Evolutionary conservation across 2,113 vertebrate genomes (phyloP), one percentile per base, ranked within the genome.

Genomic region (Charina bottae): DNA sequence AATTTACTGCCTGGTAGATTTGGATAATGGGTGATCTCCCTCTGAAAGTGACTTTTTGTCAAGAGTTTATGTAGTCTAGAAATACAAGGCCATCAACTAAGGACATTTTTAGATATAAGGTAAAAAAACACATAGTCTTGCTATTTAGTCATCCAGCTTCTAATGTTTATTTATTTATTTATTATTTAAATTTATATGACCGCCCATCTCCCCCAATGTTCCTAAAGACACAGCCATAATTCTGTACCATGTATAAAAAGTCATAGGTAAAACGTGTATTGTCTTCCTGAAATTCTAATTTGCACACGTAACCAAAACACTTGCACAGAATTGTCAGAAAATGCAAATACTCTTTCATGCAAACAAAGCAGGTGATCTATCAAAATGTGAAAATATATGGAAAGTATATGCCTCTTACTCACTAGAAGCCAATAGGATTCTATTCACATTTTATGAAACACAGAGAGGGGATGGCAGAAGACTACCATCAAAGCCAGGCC

Each of bases 301-400:
- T 89, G 42, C 46, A 92, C 42, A 28, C 8, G 89, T 4, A 59
- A 21, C 37, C 26, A 68, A 87, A 33, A 2, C 8, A 83, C 64
- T 26, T 58, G 8, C 10, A 83, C 1, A 83, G 21, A 87, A 58
- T 28, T 87, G 0, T 0, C 6, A 90, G 55, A 17, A 91, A 55
- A 3, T 23, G 15, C 83, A 87, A 88, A 92, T 2, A 21, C 17
- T 26, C 92, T 93, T 78, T 54, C 92, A 60, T 60, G 93, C 0
- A 86, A 6, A 42, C 1, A 0, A 84, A 93, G 21, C 49, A 83
- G 64, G 87, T 93, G 60, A 88, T 2, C 26, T 83, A 54, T 90
- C 11, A 90, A 72, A n/a, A 0, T 0, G 3, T 84, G 53, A 55
- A 92, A 91, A 90, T 15, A 28, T 59, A n/a, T 87, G 56, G 5